A percentile compares a stretch with the other conserved stretches of the same genome.
These are phyloP conservation scores for Eubasilissa regina DNA, from an alignment of 1,140 invertebrate genomes.

Conservation along the genomic window DNA sequence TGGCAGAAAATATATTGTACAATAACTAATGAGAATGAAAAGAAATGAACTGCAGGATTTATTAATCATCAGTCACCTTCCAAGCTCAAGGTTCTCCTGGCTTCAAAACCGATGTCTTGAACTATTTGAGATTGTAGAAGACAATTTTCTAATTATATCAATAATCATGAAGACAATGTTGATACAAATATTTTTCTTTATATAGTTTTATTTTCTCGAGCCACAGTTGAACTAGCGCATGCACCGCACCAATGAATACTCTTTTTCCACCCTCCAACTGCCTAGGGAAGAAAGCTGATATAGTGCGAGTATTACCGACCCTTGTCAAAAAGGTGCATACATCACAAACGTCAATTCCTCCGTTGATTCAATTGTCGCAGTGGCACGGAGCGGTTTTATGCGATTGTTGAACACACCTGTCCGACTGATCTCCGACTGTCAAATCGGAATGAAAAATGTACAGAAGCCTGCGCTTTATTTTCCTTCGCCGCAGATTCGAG, in stretches of 20 bases:
- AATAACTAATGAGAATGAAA: too few species aligned
- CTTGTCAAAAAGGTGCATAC: slow-evolving; percentile 10
- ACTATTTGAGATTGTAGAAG: too few species aligned
- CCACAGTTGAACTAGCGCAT: slow-evolving; percentile 37
- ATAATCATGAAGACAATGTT: too few species aligned
- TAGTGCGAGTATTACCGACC: slow-evolving; percentile 3
- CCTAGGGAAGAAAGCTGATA: slow-evolving; percentile 15
- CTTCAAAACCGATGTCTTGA: too few species aligned
- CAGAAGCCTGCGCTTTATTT: background rate
- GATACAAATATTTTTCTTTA: too few species aligned
- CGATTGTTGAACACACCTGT: slow-evolving; percentile 28
- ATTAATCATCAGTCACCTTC: too few species aligned
- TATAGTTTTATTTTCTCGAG: too few species aligned
- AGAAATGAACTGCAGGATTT: too few species aligned
- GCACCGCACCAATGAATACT: slow-evolving; percentile 36
- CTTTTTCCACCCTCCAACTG: slow-evolving; percentile 9
- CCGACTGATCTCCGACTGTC: slow-evolving; percentile 23
- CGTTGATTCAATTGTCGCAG: slow-evolving; percentile 23
- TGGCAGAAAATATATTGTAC: too few species aligned
- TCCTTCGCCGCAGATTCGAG: background rate
- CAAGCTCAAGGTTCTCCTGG: too few species aligned
- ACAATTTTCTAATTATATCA: too few species aligned
- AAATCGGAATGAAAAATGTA: slow-evolving; percentile 22
- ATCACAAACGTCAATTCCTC: slow-evolving; percentile 35
- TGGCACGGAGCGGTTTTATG: slow-evolving; percentile 15